A percentile compares a stretch with the other conserved stretches of the same genome.
Conservation (phyloP, 2,888 invertebrate genomes). For the Balanococcus diminutus region DNA sequence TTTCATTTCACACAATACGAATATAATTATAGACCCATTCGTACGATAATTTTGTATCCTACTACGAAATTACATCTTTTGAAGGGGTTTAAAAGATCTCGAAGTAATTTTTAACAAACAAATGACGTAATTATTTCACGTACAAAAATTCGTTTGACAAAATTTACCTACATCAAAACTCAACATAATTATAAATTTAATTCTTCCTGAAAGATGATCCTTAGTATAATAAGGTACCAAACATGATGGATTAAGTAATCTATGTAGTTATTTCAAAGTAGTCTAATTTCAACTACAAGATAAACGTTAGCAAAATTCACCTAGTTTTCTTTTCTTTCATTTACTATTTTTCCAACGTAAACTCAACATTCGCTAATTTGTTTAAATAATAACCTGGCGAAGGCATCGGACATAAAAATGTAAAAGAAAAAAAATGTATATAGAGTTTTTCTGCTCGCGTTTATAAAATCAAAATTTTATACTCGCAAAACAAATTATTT, state of each 20-base stretch:
- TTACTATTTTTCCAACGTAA: not conserved
- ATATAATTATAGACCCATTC: not conserved
- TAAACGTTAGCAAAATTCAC: not conserved
- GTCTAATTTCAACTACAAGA: not conserved
- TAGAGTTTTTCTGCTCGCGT: not conserved
- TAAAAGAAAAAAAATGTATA: not conserved
- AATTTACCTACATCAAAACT: not conserved
- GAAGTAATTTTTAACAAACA: not conserved
- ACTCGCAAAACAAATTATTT: not conserved
- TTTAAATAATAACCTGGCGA: not conserved
- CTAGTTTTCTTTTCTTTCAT: not conserved
- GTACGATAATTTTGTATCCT: not conserved
- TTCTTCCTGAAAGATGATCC: not conserved
- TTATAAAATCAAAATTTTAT: constrained; percentile 10
- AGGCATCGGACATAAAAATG: not conserved
- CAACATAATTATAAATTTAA: not conserved
- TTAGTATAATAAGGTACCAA: not conserved
- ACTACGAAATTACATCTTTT: no score
- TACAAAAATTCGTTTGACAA: not conserved
- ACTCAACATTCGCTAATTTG: not conserved
- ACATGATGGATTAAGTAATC: not conserved
- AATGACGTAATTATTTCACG: not conserved
- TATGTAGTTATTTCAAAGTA: not conserved
- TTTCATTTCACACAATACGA: no score
- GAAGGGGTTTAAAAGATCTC: not conserved